These are phyloP conservation scores for Dioctria linearis DNA, from an alignment of 2,888 invertebrate genomes.

Conservation along the genomic window DNA sequence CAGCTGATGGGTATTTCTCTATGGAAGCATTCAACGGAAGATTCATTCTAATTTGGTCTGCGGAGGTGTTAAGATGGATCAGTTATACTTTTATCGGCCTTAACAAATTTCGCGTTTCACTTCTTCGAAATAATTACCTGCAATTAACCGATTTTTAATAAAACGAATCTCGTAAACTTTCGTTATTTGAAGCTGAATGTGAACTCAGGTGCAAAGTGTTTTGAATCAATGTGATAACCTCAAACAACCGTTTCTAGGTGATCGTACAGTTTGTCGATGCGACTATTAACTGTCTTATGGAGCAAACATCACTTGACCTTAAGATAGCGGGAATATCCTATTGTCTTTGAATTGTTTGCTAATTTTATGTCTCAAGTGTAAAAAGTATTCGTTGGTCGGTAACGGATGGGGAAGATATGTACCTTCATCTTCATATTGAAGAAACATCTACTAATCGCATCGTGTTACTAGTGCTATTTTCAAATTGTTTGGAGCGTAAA, in stretches of 20 bases:
- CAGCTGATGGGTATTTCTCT: conserved; percentile 25
- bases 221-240: conserved; percentile 3
- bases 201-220: background rate
- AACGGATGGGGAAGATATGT: conserved; percentile 39
- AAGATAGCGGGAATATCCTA: conserved; percentile 13
- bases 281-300: conserved; percentile 17
- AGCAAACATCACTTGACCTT: conserved; percentile 33
- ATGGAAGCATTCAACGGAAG: conserved; percentile 11
- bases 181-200: background rate
- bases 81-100: background rate
- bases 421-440: background rate
- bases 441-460: conserved; percentile 12
- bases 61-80: conserved; percentile 29
- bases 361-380: conserved; percentile 39
- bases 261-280: background rate
- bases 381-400: conserved; percentile 8
- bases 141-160: background rate
- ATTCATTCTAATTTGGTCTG: conserved; percentile 44
- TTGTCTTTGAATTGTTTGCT: conserved; percentile 36
- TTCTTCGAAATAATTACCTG: background rate
- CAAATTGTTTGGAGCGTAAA: conserved; percentile 4
- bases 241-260: conserved; percentile 15
- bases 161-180: background rate
- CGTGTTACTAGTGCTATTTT: conserved; percentile 8
- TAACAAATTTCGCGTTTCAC: background rate